These are phyloP conservation scores for Sigmodon hispidus DNA, from an alignment of 2,113 vertebrate genomes.

Conservation along the genomic window DNA sequence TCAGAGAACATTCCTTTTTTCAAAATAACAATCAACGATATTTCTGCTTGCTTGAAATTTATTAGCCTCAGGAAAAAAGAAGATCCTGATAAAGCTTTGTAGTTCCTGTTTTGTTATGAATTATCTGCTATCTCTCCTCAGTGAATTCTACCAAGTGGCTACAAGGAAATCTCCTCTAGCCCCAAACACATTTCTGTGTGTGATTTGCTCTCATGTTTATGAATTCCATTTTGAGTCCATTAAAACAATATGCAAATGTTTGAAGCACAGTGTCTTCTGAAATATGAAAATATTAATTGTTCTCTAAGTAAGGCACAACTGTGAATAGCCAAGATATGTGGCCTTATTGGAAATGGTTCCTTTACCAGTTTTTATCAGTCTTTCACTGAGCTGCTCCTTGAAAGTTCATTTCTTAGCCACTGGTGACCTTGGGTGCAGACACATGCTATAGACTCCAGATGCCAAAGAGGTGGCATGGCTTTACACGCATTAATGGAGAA, in stretches of 20 bases:
- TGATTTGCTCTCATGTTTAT: not conserved
- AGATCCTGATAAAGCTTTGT: not conserved
- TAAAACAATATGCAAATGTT: constrained; percentile 13
- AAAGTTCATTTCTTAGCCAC: not conserved
- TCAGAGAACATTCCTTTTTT: not conserved
- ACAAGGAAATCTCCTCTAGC: not conserved
- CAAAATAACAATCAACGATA: not conserved
- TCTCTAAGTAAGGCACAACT: not conserved
- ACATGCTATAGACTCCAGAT: not conserved
- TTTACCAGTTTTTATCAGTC: not conserved
- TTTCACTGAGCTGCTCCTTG: not conserved
- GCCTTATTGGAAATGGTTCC: not conserved
- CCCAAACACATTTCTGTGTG: not conserved
- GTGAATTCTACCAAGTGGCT: not conserved
- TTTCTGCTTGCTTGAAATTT: constrained; percentile 28
- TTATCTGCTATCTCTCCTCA: not conserved
- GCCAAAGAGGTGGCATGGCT: not conserved
- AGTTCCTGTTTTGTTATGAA: not conserved
- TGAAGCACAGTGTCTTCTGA: constrained; percentile 7
- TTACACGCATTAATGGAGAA: not conserved
- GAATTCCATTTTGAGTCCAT: not conserved
- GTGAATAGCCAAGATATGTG: not conserved
- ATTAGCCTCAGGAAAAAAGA: not conserved
- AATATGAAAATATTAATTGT: not conserved
- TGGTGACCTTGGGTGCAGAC: not conserved